Base-by-base conservation (phyloP, 2,113 vertebrate species). In the Ophiodon elongatus region DNA sequence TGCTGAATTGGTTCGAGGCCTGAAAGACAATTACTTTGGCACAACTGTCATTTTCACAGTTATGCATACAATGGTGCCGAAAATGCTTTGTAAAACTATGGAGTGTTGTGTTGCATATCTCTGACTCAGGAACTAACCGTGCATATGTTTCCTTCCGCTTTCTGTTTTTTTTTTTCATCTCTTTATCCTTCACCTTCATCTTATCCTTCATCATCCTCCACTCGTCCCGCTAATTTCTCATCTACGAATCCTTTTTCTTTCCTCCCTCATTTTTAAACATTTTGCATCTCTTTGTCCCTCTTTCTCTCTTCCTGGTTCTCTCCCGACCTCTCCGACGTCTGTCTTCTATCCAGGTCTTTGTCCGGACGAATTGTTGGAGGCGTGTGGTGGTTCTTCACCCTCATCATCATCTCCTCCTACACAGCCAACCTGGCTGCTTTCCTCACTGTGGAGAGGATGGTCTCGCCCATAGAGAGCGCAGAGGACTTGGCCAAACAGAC, bases 371-470 rank as follows among this genome's bases (percentile, higher is more conserved):
- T 99, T 89, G 98, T 99, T 15, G 98, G 98, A 91, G 98, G 98
- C 50, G 98, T 99, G 62, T 99, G 98, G 98, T 99, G 98, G 98
- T 99, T 99, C 97, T 99, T 99, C 94, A 99, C 98, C 0, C 97
- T 99, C 81, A 99, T 99, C 95, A 99, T 99, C 93, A 99, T 99
- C 93, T 99, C 98, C 33, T 99, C 98, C 59, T 99, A 99, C 86
- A 99, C 98, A 52, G 98, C 98, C 91, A 99, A 99, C 93, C 96
- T 99, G 89, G 98, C 98, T 86, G 98, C 98, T 80, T 99, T 99
- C 95, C 97, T 99, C 92, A 99, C 98, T 1, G 98, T 99, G 89
- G 98, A 99, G 94, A 91, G 98, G 90, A 99, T 99, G 98, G 98
- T 99, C 80, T 99, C 98, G 0, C 98, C 98, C 73, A 99, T 99